A percentile compares a stretch with the other conserved stretches of the same genome.
These are phyloP conservation scores for Cantharis flavilabris DNA, from an alignment of 2,888 invertebrate species.

Conservation along the genomic window DNA sequence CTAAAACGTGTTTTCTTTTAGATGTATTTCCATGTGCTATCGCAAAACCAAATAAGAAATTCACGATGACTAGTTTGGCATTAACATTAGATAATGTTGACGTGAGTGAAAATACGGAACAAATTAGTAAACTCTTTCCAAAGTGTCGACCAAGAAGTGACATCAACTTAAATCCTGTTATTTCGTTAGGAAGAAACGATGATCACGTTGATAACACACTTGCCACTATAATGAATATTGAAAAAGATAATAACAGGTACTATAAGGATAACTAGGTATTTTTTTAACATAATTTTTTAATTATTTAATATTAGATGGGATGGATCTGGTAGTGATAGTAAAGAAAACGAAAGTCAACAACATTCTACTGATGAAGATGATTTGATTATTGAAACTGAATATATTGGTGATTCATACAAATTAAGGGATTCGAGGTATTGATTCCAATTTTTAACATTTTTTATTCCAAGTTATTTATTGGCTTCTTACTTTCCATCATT, in stretches of 20 bases:
- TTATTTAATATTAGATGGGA: conserved; percentile 48
- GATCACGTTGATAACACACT: conserved; percentile 53
- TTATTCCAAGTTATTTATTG: neutral
- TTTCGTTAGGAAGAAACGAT: conserved; percentile 52
- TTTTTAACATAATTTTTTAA: neutral
- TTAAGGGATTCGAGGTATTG: conserved; percentile 73
- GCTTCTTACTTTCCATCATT: neutral
- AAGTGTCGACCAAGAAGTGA: conserved; percentile 79
- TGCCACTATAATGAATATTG: conserved; percentile 58
- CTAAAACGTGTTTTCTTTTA: conserved; percentile 9
- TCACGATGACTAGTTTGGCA: conserved; percentile 57
- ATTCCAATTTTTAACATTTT: neutral
- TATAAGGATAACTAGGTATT: conserved; percentile 15
- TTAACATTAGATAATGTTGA: conserved; percentile 56
- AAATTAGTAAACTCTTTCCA: conserved; percentile 83
- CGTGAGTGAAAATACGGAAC: conserved; percentile 65
- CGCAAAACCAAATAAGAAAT: conserved; percentile 22
- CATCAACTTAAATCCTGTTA: conserved; percentile 61
- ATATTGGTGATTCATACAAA: conserved; percentile 67
- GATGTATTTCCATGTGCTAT: conserved; percentile 26
- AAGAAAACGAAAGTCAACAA: conserved; percentile 48
- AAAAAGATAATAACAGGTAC: conserved; percentile 56
- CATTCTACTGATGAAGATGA: conserved; percentile 60
- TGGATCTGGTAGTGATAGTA: conserved; percentile 52
- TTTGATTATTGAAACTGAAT: conserved; percentile 57